Evolutionary conservation across 2,113 vertebrate species (phyloP), one percentile per base, ranked within the genome.

Genomic region (Orycteropus afer): DNA sequence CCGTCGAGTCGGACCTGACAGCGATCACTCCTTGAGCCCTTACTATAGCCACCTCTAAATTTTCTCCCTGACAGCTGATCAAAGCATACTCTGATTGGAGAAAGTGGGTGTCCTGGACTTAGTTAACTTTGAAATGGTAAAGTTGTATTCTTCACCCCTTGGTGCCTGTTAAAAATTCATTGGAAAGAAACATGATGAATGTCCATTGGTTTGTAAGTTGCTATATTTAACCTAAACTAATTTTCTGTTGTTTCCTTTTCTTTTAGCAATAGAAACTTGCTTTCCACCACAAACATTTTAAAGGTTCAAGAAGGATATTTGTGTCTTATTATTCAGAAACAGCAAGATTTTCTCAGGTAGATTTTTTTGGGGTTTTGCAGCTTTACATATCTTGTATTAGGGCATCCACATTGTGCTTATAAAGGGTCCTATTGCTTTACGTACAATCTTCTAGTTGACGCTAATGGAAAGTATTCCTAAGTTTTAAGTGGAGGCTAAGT

Each of bases 401-500:
- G 40, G 49, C 27, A 27, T 42, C 57, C 61, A 45, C 32, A 13
- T 25, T 37, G 57, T 53, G 32, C n/a, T 79, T 40, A 40, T 22
- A 23, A 55, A 22, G 6, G 17, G 20, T 59, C 45, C 45, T 53
- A 9, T n/a, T 77, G 65, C 73, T 93, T n/a, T 6, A 18, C 78
- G 32, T 51, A 32, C 14, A 49, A 29, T 20, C 73, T 53, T 45
- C 18, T 37, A 34, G 76, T 47, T 27, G 77, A 25, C 45, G 57
- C 27, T 93, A 53, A 81, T 88, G 51, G 57, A 71, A 76, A 78
- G 20, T 49, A 63, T 42, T 25, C 67, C 65, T 32, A 0, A 23
- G 25, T 65, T 80, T 57, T 77, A 93, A 91, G 94, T 78, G 83
- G 65, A 69, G 34, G 42, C 81, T 85, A 71, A 80, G 77, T 69